Evolutionary conservation across 2,888 invertebrate species (phyloP), one percentile per base, ranked within the genome.

Genomic region (Aspidapion aeneum): DNA sequence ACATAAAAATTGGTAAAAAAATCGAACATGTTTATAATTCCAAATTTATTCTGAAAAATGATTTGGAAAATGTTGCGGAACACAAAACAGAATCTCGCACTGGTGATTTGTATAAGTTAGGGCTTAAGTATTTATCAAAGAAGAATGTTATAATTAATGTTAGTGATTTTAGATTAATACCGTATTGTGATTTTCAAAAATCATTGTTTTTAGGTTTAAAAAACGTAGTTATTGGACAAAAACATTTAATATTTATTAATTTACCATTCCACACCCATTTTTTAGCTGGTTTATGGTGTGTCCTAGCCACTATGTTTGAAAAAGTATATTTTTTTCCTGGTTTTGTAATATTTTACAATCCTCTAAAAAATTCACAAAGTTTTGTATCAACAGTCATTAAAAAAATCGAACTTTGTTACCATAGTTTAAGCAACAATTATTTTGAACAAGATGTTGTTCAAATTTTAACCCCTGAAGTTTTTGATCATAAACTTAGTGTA

Each of bases 1-100:
- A 70, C 9, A 81, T 83, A 61, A 82, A 80, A 35, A 22, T 79
- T 64, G 88, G 87, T 19, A 80, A 80, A 71, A 81, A 83, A 7
- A 80, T 87, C 63, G 72, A 77, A 51, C 82, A 78, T 72, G 77
- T 88, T 16, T 77, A 81, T 69, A 87, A 84, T 72, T 88, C 89
- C 1, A 86, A 85, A 74, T 89, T 89, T 75, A 70, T 71, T 78
- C 78, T 64, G 18, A 64, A 60, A 21, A 63, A 69, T 18, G 61
- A 63, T 65, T 65, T 73, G 18, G 54, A 66, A 58, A 68, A 65
- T 51, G 20, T 71, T 20, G 19, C 48, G 18, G 19, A 59, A 20
- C 21, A 63, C 35, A 12, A 55, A 52, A 21, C 19, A 16, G 18
- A 22, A 51, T 60, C 65, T 62, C 21, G 49, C 19, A 56, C 21